Percentiles rank a stretch among this genome's conserved stretches.
These are phyloP conservation scores for Drosophila cardini DNA, from an alignment of 1,140 invertebrate species.

Conservation along the genomic window DNA sequence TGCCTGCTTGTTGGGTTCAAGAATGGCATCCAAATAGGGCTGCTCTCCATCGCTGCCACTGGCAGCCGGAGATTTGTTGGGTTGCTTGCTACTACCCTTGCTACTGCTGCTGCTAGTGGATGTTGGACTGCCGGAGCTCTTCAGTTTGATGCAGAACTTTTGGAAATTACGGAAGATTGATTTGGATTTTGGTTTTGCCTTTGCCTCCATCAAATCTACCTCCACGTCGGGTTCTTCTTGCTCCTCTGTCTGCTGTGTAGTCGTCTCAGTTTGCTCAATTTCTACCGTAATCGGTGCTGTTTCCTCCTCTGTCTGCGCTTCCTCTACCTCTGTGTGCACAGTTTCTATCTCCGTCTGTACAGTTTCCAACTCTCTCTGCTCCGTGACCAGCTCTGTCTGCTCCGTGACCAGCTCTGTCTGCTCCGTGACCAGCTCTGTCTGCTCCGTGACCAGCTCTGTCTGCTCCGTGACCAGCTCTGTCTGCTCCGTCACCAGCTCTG, in stretches of 20 bases:
- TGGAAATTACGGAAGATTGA: conserved; percentile 41
- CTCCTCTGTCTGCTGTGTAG: not conserved
- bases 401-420: too few relatives aligned
- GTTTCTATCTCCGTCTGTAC: not conserved
- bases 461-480: too few relatives aligned
- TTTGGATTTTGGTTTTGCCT: conserved; percentile 6
- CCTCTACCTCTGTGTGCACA: not conserved
- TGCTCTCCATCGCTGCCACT: conserved; percentile 11
- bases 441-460: too few relatives aligned
- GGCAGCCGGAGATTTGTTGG: not conserved
- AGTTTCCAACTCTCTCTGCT: not conserved
- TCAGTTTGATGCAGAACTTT: conserved; percentile 40
- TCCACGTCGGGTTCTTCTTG: not conserved
- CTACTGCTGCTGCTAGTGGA: not conserved
- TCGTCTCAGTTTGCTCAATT: not conserved
- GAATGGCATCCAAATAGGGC: not conserved
- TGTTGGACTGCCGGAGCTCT: conserved; percentile 3
- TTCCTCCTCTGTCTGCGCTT: not conserved
- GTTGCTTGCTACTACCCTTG: not conserved
- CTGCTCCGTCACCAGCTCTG: not conserved
- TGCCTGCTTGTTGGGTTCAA: not conserved
- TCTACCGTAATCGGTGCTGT: too few relatives aligned
- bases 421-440: not conserved
- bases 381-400: not conserved
- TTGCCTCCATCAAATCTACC: not conserved